Evolutionary conservation across 2,888 invertebrate species (phyloP), one percentile per base, ranked within the genome.

Genomic region (Homarus gammarus): DNA sequence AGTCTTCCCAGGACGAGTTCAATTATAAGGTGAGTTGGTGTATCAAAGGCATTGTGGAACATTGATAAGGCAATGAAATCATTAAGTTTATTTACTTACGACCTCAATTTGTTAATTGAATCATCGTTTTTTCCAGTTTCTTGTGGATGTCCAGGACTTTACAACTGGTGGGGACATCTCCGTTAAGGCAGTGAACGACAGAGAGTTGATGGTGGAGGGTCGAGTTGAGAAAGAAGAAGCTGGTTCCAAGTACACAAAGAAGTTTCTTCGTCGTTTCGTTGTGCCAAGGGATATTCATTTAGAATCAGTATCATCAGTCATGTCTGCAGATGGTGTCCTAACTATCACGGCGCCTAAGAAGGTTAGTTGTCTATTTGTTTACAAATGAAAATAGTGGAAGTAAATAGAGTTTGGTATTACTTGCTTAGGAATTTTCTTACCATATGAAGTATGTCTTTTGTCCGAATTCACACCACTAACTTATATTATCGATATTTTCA

Each of bases 341-440:
- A 88, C 88, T 44, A 88, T 91, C 77, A 88, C 81, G 6, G 91
- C 91, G 1, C 91, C 91, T 2, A 91, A 91, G 64, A 91, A 91
- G 84, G 91, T 82, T 27, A 87, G 64, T 8, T n/a, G n/a, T n/a
- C n/a, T n/a, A n/a, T n/a, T n/a, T n/a, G n/a, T n/a, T n/a, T n/a
- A n/a, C n/a, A n/a, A n/a, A n/a, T n/a, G n/a, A n/a, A n/a, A n/a
- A n/a, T n/a, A n/a, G n/a, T n/a, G n/a, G n/a, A n/a, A n/a, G n/a
- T n/a, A n/a, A n/a, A n/a, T n/a, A n/a, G n/a, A n/a, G n/a, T n/a
- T n/a, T n/a, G n/a, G n/a, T n/a, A n/a, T n/a, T n/a, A n/a, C n/a
- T n/a, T n/a, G n/a, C n/a, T n/a, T n/a, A n/a, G n/a, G n/a, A n/a
- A n/a, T n/a, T n/a, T n/a, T n/a, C n/a, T n/a, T n/a, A n/a, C n/a